Percentiles rank a stretch among this genome's conserved stretches.
phyloP scores from a whole-genome alignment of 2,888 invertebrate species.

The Morinoia aosen region DNA sequence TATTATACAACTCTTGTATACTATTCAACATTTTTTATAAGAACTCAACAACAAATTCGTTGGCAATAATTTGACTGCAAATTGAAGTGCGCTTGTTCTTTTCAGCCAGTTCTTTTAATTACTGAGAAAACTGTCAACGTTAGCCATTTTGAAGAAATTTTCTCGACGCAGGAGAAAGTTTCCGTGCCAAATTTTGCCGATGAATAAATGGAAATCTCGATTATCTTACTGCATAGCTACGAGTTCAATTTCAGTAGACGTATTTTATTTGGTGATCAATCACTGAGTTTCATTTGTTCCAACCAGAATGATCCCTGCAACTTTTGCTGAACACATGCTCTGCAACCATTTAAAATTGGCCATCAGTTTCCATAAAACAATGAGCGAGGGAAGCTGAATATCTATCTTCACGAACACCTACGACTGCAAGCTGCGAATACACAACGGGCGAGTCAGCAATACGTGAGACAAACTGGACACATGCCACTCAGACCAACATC shows the following conservation, averaged over 20 bases:
- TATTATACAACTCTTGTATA: background rate
- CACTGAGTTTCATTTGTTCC: background rate
- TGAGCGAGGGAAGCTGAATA: background rate
- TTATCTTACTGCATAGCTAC: background rate
- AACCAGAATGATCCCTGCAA: background rate
- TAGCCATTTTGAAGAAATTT: background rate
- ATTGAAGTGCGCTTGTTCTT: background rate
- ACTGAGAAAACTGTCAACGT: background rate
- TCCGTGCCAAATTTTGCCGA: background rate
- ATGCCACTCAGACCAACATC: background rate
- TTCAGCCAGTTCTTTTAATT: background rate
- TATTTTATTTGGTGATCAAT: background rate
- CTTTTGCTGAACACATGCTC: background rate
- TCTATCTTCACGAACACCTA: background rate
- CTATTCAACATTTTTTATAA: background rate
- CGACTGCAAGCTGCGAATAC: background rate
- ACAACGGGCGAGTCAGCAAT: background rate
- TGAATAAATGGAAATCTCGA: background rate
- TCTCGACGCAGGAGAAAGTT: background rate
- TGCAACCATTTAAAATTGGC: background rate
- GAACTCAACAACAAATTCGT: no score
- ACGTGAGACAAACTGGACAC: background rate
- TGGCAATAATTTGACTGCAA: no score
- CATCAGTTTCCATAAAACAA: background rate
- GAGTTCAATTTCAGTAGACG: background rate